Evolutionary conservation across 2,797 vertebrate species (phyloP).

Genomic region (Sparus aurata): DNA sequence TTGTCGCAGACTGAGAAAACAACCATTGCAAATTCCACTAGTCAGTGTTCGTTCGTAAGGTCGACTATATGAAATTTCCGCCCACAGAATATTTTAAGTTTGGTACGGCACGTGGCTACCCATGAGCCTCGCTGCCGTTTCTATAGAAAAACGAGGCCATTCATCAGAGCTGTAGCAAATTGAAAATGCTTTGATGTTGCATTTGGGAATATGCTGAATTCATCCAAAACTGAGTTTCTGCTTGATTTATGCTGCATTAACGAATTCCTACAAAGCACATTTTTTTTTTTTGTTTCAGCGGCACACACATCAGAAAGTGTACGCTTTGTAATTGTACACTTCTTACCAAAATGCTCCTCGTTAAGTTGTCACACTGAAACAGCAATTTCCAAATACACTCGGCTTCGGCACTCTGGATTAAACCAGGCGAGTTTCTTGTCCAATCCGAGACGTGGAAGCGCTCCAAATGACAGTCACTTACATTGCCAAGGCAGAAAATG

Average conservation of each 20-base stretch:
- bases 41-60: no score
- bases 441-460: not conserved
- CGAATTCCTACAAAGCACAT: not conserved
- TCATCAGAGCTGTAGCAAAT: not conserved
- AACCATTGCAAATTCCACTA: not conserved
- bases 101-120: not conserved
- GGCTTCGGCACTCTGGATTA: not conserved
- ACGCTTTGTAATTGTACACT: not conserved
- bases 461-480: conserved; percentile 8
- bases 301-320: not conserved
- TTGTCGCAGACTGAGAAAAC: not conserved
- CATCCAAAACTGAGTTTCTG: not conserved
- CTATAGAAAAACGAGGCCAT: not conserved
- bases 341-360: not conserved
- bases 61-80: no score
- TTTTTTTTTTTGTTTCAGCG: not conserved
- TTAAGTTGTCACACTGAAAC: not conserved
- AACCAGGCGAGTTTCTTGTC: not conserved
- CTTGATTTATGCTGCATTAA: not conserved
- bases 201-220: conserved; percentile 7
- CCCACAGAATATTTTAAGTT: not conserved
- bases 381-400: not conserved
- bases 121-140: not conserved
- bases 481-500: conserved; percentile 41
- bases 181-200: conserved; percentile 1